Evolutionary conservation across 2,888 invertebrate genomes (phyloP), one percentile per base, ranked within the genome.

Genomic region (Habrosyne pyritoides): DNA sequence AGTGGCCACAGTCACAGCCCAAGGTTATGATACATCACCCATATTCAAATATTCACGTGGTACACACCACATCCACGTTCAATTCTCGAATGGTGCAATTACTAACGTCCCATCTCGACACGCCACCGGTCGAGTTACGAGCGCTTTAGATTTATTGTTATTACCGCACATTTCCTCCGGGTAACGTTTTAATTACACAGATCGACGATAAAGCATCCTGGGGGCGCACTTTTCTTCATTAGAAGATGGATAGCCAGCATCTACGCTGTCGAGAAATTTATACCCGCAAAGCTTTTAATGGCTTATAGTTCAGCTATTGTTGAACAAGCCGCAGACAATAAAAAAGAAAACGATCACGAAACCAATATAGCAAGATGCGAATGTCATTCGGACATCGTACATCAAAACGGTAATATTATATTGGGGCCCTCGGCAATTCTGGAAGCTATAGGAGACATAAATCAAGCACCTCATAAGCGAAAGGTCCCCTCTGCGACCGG

Each of bases 131-230:
- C 73, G 67, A 75, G 77, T 81, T 78, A 77, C 82, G 77, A 78
- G 70, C 78, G 72, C 70, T 71, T 68, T 75, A 87, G 91, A 92
- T 92, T 92, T 92, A 92, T 89, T 84, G 89, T 91, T 91, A 92
- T 91, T 91, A 84, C 91, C 84, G 80, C 83, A 84, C 89, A 88
- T 91, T 91, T 91, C 91, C 91, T 91, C 78, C 82, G 91, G 89
- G 91, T 86, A 90, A 91, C 92, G 91, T 91, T 92, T 91, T 91
- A 92, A 92, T 92, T 92, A 92, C 92, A 88, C 86, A 88, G 92
- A 91, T 92, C 91, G 91, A 68, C 86, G 89, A 91, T 91, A 91
- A 92, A 91, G 71, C 88, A 91, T 90, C 89, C 86, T 77, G 82
- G 78, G 86, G 86, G 89, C 91, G 89, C 91, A 92, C 92, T 91